A percentile compares a stretch with the other conserved stretches of the same genome.
Conservation (phyloP, 1,140 invertebrate genomes). For the Conus betulinus region DNA sequence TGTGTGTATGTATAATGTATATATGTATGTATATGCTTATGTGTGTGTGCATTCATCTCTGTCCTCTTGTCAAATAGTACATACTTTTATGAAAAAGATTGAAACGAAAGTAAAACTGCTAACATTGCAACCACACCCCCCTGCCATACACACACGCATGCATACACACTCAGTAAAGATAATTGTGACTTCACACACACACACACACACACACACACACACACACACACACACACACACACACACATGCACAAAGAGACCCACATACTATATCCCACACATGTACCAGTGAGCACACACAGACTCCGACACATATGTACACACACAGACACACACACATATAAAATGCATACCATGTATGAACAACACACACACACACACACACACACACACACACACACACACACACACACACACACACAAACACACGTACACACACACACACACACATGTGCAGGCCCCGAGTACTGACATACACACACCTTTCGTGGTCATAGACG, state of each 20-base stretch:
- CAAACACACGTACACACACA: no score
- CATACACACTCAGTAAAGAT: no score
- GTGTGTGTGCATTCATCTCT: neutral
- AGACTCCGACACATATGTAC: neutral
- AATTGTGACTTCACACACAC: neutral
- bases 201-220: no score
- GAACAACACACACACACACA: no score
- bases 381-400: no score
- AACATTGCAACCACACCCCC: neutral
- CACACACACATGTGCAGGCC: no score
- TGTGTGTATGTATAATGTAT: neutral
- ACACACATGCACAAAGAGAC: neutral
- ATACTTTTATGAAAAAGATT: neutral
- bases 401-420: no score
- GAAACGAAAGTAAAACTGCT: neutral
- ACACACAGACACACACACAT: slow-evolving; percentile 4
- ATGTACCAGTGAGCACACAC: neutral
- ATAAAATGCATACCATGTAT: neutral
- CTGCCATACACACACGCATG: neutral
- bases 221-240: neutral
- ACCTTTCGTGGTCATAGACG: no score
- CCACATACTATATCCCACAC: neutral
- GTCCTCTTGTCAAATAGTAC: neutral
- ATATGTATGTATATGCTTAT: no score
- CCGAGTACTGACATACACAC: no score